Evolutionary conservation across 1,140 invertebrate species (phyloP), one percentile per base, ranked within the genome.

Genomic region (Oncopodura yosiiana): DNA sequence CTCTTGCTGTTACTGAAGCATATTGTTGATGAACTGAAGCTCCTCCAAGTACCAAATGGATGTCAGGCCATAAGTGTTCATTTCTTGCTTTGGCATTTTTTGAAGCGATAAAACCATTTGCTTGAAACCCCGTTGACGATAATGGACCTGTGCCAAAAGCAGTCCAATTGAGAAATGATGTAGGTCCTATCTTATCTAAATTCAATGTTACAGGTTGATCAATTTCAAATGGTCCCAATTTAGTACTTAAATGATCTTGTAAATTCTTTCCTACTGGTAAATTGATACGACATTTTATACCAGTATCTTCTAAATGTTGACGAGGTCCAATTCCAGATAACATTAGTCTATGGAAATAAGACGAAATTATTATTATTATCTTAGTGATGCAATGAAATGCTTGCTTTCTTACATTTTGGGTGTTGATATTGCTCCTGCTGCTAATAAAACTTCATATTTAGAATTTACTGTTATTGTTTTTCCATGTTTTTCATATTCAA

Each of bases 181-280:
- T 5, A 30, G 42, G 37, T 1, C 26, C 49, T 2, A 60, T 50
- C 11, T 53, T 16, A 2, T 48, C 49, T 3, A 34, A 26, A 34
- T 18, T 14, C 19, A 60, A 48, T 21, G 53, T 21, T 0, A 44
- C 16, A 5, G 61, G 26, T 21, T 24, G 44, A 24, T 60, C 41
- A n/a, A 59, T 60, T 11, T 55, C 23, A 18, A 59, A 60, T 2
- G 60, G 60, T 2, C 51, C 49, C 5, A 49, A 32, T 30, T 54
- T 56, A 3, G 49, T 60, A 8, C 43, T 43, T 14, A 60, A 41
- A 21, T 75, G 74, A 52, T 75, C 73, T 54, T 74, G 66, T 5
- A 69, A 51, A 30, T 67, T 66, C 16, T 60, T 27, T 1, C 66
- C 68, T 1, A 67, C 66, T 27, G 62, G 59, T 16, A 62, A 43